Conservation (phyloP, 2,797 vertebrate species). For the Chaunax sp. region DNA sequence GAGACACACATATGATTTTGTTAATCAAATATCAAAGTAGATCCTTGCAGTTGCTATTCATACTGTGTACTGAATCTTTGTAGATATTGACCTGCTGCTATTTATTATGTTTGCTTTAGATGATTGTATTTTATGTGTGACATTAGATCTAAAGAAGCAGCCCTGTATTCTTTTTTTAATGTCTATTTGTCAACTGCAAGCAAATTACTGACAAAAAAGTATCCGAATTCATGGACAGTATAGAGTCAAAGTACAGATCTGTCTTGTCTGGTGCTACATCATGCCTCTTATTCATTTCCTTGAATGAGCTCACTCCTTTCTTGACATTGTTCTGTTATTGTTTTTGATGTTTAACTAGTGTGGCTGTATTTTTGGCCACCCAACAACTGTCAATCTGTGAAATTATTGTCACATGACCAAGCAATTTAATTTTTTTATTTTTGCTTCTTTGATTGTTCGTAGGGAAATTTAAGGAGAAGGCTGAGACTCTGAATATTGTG, state of each 20-base stretch:
- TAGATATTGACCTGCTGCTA: background rate
- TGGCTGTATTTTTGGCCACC: background rate
- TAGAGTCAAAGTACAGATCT: background rate
- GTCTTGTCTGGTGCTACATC: too few relatives aligned
- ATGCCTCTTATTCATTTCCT: too few relatives aligned
- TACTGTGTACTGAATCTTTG: background rate
- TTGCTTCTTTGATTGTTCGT: slow-evolving; percentile 73
- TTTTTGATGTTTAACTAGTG: slow-evolving; percentile 5
- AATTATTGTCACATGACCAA: slow-evolving; percentile 14
- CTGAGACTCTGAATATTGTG: slow-evolving; percentile 86
- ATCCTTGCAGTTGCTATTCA: background rate
- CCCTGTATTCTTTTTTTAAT: background rate
- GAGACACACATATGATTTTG: background rate
- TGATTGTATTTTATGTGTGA: background rate
- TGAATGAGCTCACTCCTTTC: too few relatives aligned
- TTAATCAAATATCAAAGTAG: background rate
- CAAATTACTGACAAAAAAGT: background rate
- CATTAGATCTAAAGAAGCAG: background rate
- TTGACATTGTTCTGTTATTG: slow-evolving; percentile 1
- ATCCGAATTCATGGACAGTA: background rate
- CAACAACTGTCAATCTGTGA: background rate
- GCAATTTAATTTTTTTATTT: slow-evolving; percentile 22
- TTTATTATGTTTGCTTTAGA: background rate
- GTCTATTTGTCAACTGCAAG: background rate
- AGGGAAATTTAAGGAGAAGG: slow-evolving; percentile 92